Conservation (phyloP, 1,140 invertebrate species). For the Anastatus disparis region DNA sequence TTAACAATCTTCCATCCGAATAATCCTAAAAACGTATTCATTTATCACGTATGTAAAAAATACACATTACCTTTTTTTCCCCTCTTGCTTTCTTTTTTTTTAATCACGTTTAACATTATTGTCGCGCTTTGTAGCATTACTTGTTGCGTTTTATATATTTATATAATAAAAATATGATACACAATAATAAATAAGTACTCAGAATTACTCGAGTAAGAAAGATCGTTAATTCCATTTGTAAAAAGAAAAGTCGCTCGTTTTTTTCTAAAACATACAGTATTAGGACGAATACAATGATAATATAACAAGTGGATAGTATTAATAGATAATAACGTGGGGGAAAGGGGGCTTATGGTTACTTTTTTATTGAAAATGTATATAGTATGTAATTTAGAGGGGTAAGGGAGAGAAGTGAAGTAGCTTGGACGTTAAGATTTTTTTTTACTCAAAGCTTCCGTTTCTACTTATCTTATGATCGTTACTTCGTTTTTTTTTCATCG, state of each 20-base stretch:
- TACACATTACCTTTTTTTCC: no score
- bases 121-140: no score
- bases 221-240: conserved; percentile 12
- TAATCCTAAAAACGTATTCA: conserved; percentile 25
- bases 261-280: background rate
- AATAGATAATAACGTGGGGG: background rate
- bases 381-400: no score
- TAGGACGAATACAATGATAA: background rate
- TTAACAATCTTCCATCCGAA: conserved; percentile 27
- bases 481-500: no score
- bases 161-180: background rate
- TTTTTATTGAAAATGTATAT: background rate
- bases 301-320: background rate
- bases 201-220: conserved; percentile 28
- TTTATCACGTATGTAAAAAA: conserved; percentile 11
- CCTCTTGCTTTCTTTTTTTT: no score
- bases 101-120: no score
- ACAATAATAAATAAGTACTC: conserved; percentile 25
- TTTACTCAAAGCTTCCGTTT: no score
- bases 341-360: background rate
- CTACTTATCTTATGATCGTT: no score
- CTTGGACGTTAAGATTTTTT: no score
- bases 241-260: background rate
- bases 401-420: no score
- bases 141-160: no score